Evolutionary conservation across 2,888 invertebrate species (phyloP), one percentile per base, ranked within the genome.

Genomic region (Epistrophe eligans): DNA sequence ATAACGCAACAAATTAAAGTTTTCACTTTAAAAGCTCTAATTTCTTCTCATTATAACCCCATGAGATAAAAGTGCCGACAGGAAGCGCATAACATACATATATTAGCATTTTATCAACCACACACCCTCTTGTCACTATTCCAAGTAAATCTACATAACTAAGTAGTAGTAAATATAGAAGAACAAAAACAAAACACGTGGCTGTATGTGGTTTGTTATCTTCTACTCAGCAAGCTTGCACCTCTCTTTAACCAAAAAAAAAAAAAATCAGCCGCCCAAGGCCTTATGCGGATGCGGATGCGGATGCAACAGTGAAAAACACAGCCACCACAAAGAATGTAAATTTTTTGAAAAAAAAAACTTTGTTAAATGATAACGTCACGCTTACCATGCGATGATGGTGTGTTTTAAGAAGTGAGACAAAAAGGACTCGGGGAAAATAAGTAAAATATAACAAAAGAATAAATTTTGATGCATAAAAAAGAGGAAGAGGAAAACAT

Each of bases 321-420:
- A 57, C 55, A 67, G 67, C 45, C 55, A 45, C 45, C 55, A 45
- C 82, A 58, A 24, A 73, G 64, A 79, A 83, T 87, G 83, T 60
- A 87, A 83, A 83, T 74, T 72, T 77, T 43, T 45, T 72, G 15
- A 2, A 43, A 79, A 13, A 62, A 72, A 67, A 82, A 77, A 82
- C 76, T 79, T 87, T 73, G 55, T 81, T 74, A 81, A 85, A 85
- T 77, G 83, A 87, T 87, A 85, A 81, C 82, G 77, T 71, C 82
- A 82, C 64, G 24, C 62, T 43, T 15, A 64, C 28, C 24, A 24
- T 24, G 24, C 24, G 24, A 13, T 19, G 81, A 62, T 62, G 82
- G 72, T 62, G 81, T 58, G 73, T 64, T 43, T n/a, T 70, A 82
- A 82, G 70, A 74, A 82, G 57, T 70, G 73, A 77, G 43, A 77